Evolutionary conservation across 2,113 vertebrate genomes (phyloP), one percentile per base, ranked within the genome.

Genomic region (Tor tambroides): DNA sequence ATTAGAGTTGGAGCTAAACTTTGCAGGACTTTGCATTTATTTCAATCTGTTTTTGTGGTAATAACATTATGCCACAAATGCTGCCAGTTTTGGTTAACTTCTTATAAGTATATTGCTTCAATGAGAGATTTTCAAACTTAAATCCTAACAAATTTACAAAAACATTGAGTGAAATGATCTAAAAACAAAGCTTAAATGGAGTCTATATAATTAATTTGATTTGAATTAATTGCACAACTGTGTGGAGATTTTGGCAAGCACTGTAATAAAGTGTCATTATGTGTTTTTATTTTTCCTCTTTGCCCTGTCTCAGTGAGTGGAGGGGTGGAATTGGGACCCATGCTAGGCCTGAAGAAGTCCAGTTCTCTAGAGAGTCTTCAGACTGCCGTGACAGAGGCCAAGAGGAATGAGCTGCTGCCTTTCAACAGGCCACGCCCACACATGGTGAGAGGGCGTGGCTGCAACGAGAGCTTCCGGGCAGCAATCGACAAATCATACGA

Each of bases 401-500:
- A 95, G 71, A 98, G 97, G 90, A 98, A 95, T 0, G 97, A 99
- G 0, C 96, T 98, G 63, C 96, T 99, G 32, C 97, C 97, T 9
- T 98, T 99, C 89, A 97, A 99, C 91, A 95, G 97, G 51, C 98
- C 98, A 54, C 95, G 97, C 30, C 95, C 97, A 3, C 97, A 99
- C 26, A 97, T 99, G 96, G 96, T 98, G 46, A 95, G 98, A 21
- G 98, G 97, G 17, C 95, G 98, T 5, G 98, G 98, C 56, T 99
- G 98, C 91, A 99, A 99, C 0, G 98, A 99, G 91, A 99, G 98
- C 91, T 99, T 99, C 95, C 91, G 98, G 84, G 97, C 98, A 0
- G 98, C 98, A 81, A 99, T 99, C 38, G 98, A 99, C 93, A 99
- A 99, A 88, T 99, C 98, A 3, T 99, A 99, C 0, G 98, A 99